Conservation (phyloP, 2,113 vertebrate genomes). For the Myrmecophaga tridactyla region DNA sequence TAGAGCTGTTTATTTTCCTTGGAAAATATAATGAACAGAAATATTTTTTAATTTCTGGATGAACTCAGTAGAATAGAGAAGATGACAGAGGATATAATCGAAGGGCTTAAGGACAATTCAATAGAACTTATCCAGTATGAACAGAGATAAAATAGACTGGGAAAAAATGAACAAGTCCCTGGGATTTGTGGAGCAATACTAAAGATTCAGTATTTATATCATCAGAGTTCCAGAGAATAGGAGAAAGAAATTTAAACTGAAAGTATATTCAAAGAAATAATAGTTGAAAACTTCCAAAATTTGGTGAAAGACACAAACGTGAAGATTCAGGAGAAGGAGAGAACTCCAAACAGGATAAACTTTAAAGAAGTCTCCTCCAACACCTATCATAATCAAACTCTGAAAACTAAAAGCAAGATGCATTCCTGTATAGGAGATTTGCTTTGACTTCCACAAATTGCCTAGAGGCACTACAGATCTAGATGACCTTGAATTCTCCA, state of each 20-base stretch:
- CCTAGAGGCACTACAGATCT: neutral
- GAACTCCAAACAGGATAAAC: neutral
- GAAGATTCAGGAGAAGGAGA: neutral
- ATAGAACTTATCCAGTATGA: neutral
- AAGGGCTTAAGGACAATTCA: neutral
- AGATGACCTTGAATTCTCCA: neutral
- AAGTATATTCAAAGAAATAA: neutral
- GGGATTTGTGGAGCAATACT: neutral
- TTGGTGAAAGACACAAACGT: neutral
- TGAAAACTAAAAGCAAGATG: neutral
- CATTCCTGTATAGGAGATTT: neutral
- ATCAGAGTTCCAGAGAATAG: neutral
- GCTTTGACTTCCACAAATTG: neutral
- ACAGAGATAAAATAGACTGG: neutral
- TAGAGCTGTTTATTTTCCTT: neutral
- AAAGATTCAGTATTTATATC: neutral
- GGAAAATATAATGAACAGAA: neutral
- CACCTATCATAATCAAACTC: neutral
- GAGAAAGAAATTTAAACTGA: neutral
- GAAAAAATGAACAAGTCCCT: neutral
- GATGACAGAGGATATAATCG: neutral
- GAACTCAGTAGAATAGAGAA: too few relatives aligned
- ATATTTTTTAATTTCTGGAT: too few relatives aligned
- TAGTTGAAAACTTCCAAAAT: neutral
- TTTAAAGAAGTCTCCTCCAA: neutral